These are phyloP conservation scores for Gymnogyps californianus DNA, from an alignment of 2,113 vertebrate genomes.

Conservation along the genomic window DNA sequence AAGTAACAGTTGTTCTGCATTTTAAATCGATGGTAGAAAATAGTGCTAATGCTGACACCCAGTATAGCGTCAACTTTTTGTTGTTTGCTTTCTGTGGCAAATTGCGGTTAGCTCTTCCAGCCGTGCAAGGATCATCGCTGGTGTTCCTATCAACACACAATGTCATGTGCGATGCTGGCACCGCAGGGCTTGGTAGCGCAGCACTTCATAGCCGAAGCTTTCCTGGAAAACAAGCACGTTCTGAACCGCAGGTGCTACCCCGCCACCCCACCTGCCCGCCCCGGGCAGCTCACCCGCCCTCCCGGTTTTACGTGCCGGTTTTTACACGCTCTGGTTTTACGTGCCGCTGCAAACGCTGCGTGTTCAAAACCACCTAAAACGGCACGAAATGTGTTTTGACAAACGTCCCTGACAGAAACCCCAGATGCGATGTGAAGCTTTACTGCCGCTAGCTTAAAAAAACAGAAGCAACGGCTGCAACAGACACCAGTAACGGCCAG, in stretches of 20 bases:
- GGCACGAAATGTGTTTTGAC: neutral
- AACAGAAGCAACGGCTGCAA: neutral
- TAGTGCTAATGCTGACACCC: accelerated
- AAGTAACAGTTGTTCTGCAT: neutral
- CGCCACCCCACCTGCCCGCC: neutral
- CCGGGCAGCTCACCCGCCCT: too few relatives aligned
- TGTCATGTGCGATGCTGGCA: neutral
- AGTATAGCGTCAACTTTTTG: accelerated
- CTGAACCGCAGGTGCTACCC: accelerated
- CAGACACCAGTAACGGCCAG: neutral
- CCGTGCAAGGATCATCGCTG: accelerated
- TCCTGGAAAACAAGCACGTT: accelerated
- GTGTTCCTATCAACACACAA: accelerated
- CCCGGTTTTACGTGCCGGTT: too few relatives aligned
- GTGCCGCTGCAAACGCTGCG: neutral
- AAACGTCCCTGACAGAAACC: neutral
- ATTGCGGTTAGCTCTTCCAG: accelerated
- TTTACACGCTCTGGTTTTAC: too few relatives aligned
- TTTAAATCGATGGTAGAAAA: accelerated
- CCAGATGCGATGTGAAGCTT: accelerated
- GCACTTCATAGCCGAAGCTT: accelerated
- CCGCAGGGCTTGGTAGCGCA: accelerated
- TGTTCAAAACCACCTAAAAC: neutral
- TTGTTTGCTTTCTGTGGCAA: neutral
- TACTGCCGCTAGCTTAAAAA: neutral